Percentiles rank a stretch among this genome's conserved stretches.
Conservation (phyloP, 2,797 vertebrate species). For the Gymnopithys bicolor region DNA sequence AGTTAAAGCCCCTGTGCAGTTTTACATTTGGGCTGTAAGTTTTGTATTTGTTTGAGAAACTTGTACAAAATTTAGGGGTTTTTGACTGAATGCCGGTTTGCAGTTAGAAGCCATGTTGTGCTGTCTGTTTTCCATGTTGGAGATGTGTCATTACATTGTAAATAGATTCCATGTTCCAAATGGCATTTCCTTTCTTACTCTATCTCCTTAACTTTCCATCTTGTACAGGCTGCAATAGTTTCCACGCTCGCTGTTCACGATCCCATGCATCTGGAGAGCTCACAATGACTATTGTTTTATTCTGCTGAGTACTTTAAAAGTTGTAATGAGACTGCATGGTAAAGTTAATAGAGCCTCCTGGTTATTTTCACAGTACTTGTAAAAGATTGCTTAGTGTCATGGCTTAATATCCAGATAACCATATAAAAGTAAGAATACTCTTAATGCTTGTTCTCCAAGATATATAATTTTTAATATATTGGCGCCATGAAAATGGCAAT, state of each 20-base stretch:
- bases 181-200: background rate
- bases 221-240: background rate
- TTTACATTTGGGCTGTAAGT: background rate
- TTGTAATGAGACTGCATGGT: constrained; percentile 43
- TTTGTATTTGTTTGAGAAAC: background rate
- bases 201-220: background rate
- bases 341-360: constrained; percentile 36
- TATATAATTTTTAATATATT: background rate
- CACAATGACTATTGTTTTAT: background rate
- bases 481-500: background rate
- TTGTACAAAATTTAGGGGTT: rapidly evolving
- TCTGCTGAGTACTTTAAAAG: constrained; percentile 42
- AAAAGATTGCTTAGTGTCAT: constrained; percentile 29
- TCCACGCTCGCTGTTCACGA: background rate
- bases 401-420: constrained; percentile 35
- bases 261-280: background rate
- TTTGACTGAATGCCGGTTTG: background rate
- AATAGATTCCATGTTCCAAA: background rate
- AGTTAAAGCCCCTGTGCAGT: background rate
- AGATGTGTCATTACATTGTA: background rate
- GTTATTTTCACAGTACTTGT: constrained; percentile 28
- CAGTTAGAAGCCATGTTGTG: background rate
- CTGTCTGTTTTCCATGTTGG: background rate
- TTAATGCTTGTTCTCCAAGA: background rate
- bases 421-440: constrained; percentile 30